These are phyloP conservation scores for Drosophila ficusphila DNA, from an alignment of 1,140 invertebrate species.

Conservation along the genomic window DNA sequence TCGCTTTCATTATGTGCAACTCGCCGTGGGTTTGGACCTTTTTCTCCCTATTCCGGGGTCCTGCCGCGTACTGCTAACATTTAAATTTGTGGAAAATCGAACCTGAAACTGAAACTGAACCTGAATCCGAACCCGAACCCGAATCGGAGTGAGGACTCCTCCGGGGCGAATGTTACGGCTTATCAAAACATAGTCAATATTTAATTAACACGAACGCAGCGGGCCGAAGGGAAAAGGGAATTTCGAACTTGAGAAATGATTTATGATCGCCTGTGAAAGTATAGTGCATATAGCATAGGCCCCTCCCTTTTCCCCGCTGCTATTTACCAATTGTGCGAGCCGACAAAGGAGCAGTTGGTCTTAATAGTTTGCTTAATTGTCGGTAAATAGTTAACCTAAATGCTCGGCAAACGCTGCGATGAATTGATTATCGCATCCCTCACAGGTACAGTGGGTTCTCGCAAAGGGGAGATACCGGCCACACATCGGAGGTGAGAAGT, in stretches of 20 bases:
- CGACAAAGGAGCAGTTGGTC: slow-evolving; percentile 62
- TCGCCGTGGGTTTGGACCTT: slow-evolving; percentile 9
- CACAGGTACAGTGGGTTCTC: slow-evolving; percentile 35
- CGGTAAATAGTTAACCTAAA: slow-evolving; percentile 40
- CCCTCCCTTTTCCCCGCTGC: background rate
- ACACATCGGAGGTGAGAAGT: slow-evolving; percentile 17
- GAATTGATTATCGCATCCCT: slow-evolving; percentile 50
- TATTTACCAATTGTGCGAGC: slow-evolving; percentile 53
- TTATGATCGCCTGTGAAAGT: slow-evolving; percentile 65
- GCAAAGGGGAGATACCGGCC: slow-evolving; percentile 17
- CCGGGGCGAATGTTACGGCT: slow-evolving; percentile 64
- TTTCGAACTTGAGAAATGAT: slow-evolving; percentile 59
- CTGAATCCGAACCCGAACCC: too few relatives aligned
- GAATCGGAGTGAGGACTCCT: slow-evolving; percentile 36
- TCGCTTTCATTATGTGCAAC: slow-evolving; percentile 74
- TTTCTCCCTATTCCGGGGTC: slow-evolving; percentile 34
- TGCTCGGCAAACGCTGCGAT: slow-evolving; percentile 40
- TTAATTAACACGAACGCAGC: slow-evolving; percentile 81
- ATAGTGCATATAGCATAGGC: too few relatives aligned
- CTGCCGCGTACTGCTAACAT: slow-evolving; percentile 59
- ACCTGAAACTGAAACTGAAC: too few relatives aligned
- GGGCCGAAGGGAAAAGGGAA: slow-evolving; percentile 11
- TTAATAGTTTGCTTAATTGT: slow-evolving; percentile 51
- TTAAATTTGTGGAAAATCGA: slow-evolving; percentile 67
- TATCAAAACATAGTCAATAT: slow-evolving; percentile 83